Conservation (phyloP, 2,888 invertebrate genomes). For the Kuschelorhynchus macadamiae region DNA sequence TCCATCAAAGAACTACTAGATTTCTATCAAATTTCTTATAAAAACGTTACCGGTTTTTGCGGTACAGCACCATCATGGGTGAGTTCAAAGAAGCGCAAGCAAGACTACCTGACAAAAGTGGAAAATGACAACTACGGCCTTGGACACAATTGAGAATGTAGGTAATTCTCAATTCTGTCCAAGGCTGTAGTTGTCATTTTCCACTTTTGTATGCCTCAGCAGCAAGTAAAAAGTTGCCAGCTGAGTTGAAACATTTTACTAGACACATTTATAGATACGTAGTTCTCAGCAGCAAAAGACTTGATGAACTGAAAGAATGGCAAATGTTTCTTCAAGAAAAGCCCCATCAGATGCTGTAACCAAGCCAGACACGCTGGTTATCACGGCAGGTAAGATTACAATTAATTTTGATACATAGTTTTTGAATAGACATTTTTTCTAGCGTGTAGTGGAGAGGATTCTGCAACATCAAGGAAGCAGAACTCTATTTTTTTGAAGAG, state of each 20-base stretch:
- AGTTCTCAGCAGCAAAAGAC: constrained; percentile 36
- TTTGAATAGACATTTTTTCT: no score
- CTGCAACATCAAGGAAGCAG: no score
- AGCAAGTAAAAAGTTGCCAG: constrained; percentile 37
- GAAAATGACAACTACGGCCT: no score
- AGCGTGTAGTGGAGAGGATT: no score
- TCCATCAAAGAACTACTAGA: constrained; percentile 27
- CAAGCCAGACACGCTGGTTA: constrained; percentile 34
- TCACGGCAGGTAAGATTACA: no score
- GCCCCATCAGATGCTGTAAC: constrained; percentile 52
- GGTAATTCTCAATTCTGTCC: constrained; percentile 45
- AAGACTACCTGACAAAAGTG: constrained; percentile 32
- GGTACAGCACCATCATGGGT: constrained; percentile 51
- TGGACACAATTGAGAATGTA: no score
- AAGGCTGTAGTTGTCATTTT: constrained; percentile 48
- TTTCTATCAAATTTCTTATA: constrained; percentile 31
- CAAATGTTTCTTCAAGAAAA: constrained; percentile 51
- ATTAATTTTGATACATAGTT: no score
- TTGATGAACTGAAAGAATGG: constrained; percentile 47
- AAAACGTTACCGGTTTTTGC: constrained; percentile 47
- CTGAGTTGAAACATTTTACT: constrained; percentile 39
- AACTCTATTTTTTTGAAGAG: no score
- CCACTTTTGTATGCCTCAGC: constrained; percentile 46
- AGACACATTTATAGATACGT: constrained; percentile 44
- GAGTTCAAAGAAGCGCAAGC: constrained; percentile 37